Percentiles rank a stretch among this genome's conserved stretches.
These are phyloP conservation scores for Chaenodraco wilsoni DNA, from an alignment of 2,797 vertebrate genomes.

Conservation along the genomic window DNA sequence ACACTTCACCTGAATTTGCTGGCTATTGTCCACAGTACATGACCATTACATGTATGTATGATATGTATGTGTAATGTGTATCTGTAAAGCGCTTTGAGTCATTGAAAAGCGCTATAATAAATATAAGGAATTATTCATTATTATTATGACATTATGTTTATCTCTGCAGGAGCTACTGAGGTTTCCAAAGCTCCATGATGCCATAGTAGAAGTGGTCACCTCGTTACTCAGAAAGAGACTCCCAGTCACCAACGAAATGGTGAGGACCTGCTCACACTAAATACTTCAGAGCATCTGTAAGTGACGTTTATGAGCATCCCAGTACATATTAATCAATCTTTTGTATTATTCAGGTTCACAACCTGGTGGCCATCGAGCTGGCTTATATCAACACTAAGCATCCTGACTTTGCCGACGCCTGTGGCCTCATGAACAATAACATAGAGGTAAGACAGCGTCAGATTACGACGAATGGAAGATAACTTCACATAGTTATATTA, in stretches of 20 bases:
- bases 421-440: conserved; percentile 97
- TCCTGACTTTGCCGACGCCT: conserved; percentile 97
- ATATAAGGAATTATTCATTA: too few species aligned
- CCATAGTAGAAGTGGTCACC: conserved; percentile 98
- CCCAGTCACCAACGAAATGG: conserved; percentile 98
- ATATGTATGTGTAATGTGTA: too few species aligned
- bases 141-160: background rate
- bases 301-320: background rate
- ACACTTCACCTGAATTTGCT: too few species aligned
- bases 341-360: conserved; percentile 89
- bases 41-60: too few species aligned
- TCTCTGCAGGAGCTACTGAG: conserved; percentile 90
- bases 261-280: conserved; percentile 63
- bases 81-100: too few species aligned
- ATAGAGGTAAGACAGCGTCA: conserved; percentile 86
- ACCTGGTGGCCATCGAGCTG: conserved; percentile 96
- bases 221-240: conserved; percentile 93
- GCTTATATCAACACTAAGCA: conserved; percentile 99
- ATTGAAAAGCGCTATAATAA: too few species aligned
- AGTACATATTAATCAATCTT: background rate
- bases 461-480: background rate
- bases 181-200: conserved; percentile 97
- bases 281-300: background rate
- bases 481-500: background rate
- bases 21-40: too few species aligned